A percentile compares a stretch with the other conserved stretches of the same genome.
phyloP scores from a whole-genome alignment of 2,113 vertebrate genomes.

The Tylochromis polylepis region DNA sequence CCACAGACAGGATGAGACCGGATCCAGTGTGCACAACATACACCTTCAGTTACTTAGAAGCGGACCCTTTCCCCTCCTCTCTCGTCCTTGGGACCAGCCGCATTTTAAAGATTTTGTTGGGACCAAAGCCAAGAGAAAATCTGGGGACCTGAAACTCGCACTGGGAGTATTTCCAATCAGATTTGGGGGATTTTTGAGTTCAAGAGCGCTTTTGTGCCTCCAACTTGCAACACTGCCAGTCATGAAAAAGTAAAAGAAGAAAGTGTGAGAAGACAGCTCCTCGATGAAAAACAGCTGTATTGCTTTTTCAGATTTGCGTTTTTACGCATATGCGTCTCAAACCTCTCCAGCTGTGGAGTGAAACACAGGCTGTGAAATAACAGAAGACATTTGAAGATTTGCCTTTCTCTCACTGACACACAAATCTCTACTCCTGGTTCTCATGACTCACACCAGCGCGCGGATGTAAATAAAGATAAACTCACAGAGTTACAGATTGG shows the following conservation, averaged over 20 bases:
- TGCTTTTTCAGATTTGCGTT: background rate
- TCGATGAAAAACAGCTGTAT: background rate
- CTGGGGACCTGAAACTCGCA: background rate
- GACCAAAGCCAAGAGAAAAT: background rate
- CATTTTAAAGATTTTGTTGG: background rate
- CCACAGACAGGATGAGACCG: constrained; percentile 7
- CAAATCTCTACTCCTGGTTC: background rate
- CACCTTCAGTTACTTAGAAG: background rate
- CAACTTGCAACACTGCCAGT: background rate
- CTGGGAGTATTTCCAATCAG: background rate
- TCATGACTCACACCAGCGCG: background rate
- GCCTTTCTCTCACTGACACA: background rate
- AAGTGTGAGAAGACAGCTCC: background rate
- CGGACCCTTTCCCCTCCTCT: background rate
- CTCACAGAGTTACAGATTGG: background rate
- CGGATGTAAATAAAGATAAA: background rate
- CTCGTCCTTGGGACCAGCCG: background rate
- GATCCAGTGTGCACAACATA: background rate
- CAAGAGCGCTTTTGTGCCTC: background rate
- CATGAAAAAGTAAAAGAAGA: background rate
- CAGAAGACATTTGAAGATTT: background rate
- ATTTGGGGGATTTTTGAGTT: background rate
- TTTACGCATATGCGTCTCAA: background rate
- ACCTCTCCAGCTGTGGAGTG: background rate
- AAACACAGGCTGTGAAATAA: background rate